Evolutionary conservation across 2,113 vertebrate species (phyloP).

Genomic region (Hepsetus odoe): DNA sequence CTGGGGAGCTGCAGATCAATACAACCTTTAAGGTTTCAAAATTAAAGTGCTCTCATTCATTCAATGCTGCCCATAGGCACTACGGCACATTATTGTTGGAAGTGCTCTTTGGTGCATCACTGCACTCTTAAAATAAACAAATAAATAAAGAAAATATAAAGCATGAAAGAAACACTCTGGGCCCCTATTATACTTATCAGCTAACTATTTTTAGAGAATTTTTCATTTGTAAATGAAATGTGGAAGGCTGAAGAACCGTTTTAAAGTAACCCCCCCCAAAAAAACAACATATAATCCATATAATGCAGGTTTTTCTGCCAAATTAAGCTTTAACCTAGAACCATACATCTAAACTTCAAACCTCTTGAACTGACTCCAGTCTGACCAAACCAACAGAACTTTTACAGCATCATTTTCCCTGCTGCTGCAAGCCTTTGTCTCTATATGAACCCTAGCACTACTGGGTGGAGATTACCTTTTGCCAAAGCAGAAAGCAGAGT

Average conservation of each 20-base stretch:
- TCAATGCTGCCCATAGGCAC: conserved; percentile 6
- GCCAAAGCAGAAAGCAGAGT: conserved; percentile 35
- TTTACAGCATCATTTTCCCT: background rate
- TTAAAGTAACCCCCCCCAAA: background rate
- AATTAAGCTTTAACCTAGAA: background rate
- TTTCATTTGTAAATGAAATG: background rate
- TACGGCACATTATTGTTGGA: conserved; percentile 24
- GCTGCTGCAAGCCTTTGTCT: conserved; percentile 17
- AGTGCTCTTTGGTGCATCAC: conserved; percentile 4
- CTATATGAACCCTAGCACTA: conserved; percentile 8
- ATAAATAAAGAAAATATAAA: too few species aligned
- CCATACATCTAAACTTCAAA: background rate
- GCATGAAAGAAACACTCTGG: background rate
- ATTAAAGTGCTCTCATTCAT: conserved; percentile 23
- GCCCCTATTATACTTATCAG: too few species aligned
- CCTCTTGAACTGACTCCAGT: conserved; percentile 9
- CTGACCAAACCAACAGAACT: background rate
- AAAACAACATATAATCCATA: background rate
- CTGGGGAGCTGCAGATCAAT: background rate
- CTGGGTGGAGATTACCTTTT: conserved; percentile 31
- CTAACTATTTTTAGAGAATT: background rate
- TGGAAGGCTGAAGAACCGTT: background rate
- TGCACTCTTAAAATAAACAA: background rate
- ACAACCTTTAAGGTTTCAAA: conserved; percentile 15
- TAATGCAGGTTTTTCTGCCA: background rate